These are phyloP conservation scores for Cryptophagus acutangulus DNA, from an alignment of 2,888 invertebrate species.

Conservation along the genomic window DNA sequence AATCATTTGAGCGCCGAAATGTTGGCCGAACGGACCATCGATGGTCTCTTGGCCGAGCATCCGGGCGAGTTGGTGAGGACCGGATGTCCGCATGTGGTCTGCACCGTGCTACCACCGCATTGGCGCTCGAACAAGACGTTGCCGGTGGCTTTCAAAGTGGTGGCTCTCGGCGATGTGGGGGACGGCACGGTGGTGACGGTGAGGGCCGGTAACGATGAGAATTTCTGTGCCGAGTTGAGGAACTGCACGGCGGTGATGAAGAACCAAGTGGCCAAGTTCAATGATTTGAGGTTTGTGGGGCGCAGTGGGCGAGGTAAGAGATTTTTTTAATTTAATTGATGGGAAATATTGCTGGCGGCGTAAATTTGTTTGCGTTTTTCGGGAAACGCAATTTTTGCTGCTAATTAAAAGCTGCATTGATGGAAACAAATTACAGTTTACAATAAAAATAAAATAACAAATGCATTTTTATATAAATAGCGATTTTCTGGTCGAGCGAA, in stretches of 20 bases:
- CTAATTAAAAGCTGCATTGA: too few relatives aligned
- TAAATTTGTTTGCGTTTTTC: too few relatives aligned
- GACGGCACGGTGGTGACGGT: slow-evolving; percentile 96
- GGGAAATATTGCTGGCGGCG: too few relatives aligned
- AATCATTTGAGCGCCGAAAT: slow-evolving; percentile 84
- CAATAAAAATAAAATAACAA: too few relatives aligned
- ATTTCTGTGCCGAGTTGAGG: slow-evolving; percentile 90
- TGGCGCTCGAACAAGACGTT: slow-evolving; percentile 99
- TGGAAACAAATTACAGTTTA: too few relatives aligned
- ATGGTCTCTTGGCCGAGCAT: slow-evolving; percentile 83
- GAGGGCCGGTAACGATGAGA: slow-evolving; percentile 96
- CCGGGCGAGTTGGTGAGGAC: slow-evolving; percentile 90
- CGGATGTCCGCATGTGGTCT: slow-evolving; percentile 90
- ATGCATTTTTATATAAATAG: too few relatives aligned
- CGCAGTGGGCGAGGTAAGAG: slow-evolving; percentile 93
- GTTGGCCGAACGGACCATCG: slow-evolving; percentile 79
- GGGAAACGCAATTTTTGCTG: too few relatives aligned
- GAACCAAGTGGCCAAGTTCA: slow-evolving; percentile 98
- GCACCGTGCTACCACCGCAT: slow-evolving; percentile 90
- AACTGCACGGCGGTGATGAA: slow-evolving; percentile 97
- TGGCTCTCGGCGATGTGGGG: slow-evolving; percentile 87
- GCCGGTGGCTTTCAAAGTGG: slow-evolving; percentile 95
- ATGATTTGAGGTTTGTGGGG: slow-evolving; percentile 97
- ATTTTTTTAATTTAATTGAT: too few relatives aligned
- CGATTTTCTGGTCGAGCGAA: too few relatives aligned